Evolutionary conservation across 1,140 invertebrate genomes (phyloP).

Genomic region (Pseudomyrmex cubaensis): DNA sequence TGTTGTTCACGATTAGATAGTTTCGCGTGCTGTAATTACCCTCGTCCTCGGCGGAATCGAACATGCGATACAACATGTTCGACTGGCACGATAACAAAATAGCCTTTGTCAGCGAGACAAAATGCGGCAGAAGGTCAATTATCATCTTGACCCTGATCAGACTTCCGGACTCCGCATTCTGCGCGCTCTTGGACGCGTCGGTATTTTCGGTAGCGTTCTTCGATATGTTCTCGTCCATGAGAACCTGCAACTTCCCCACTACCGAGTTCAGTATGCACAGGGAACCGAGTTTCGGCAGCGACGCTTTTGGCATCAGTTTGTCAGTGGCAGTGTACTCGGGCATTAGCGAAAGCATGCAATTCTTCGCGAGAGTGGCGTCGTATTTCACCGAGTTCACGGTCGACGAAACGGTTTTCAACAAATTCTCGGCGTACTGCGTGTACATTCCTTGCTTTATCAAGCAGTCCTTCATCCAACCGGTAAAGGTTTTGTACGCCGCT

Average conservation of each 20-base stretch:
- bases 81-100: slow-evolving; percentile 85
- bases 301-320: slow-evolving; percentile 84
- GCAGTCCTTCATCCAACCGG: slow-evolving; percentile 91
- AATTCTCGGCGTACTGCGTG: slow-evolving; percentile 91
- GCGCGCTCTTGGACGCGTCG: slow-evolving; percentile 76
- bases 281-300: slow-evolving; percentile 88
- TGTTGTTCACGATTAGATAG: slow-evolving; percentile 85
- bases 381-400: slow-evolving; percentile 89
- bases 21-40: slow-evolving; percentile 85
- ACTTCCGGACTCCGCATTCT: slow-evolving; percentile 74
- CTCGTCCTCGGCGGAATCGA: slow-evolving; percentile 84
- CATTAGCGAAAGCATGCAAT: slow-evolving; percentile 88
- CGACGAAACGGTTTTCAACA: slow-evolving; percentile 90
- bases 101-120: slow-evolving; percentile 87
- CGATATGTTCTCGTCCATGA: slow-evolving; percentile 86
- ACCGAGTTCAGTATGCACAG: slow-evolving; percentile 89
- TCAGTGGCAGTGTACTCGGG: slow-evolving; percentile 83
- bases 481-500: slow-evolving; percentile 88
- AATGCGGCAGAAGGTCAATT: slow-evolving; percentile 87
- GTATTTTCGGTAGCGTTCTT: slow-evolving; percentile 78
- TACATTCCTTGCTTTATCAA: slow-evolving; percentile 96
- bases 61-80: slow-evolving; percentile 86
- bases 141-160: slow-evolving; percentile 81
- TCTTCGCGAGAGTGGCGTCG: slow-evolving; percentile 90
- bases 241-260: slow-evolving; percentile 89